phyloP scores from a whole-genome alignment of 2,797 vertebrate species.

The Pantherophis vulpinus region DNA sequence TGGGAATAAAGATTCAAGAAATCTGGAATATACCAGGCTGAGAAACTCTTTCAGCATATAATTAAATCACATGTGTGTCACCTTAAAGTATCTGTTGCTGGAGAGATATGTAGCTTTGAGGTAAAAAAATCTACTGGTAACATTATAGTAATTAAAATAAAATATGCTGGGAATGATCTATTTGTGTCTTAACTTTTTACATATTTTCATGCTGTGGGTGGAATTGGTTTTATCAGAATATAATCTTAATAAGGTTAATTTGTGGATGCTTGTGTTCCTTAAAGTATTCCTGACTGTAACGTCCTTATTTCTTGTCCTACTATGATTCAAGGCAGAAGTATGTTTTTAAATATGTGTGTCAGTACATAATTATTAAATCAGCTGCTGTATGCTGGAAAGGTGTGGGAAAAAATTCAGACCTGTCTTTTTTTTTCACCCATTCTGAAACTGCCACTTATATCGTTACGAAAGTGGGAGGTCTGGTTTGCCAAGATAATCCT shows the following conservation, averaged over 20 bases:
- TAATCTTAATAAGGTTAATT: slow-evolving; percentile 72
- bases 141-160: slow-evolving; percentile 5
- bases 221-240: slow-evolving; percentile 51
- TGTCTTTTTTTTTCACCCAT: slow-evolving; percentile 32
- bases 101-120: not conserved
- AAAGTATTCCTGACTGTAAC: slow-evolving; percentile 62
- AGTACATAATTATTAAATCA: slow-evolving; percentile 65
- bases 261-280: slow-evolving; percentile 60
- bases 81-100: not conserved
- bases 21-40: not conserved
- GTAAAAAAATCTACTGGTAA: rapidly evolving
- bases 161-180: not conserved
- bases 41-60: not conserved
- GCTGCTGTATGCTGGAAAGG: slow-evolving; percentile 58
- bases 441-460: slow-evolving; percentile 49
- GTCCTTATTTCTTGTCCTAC: slow-evolving; percentile 60
- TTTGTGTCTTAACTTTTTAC: slow-evolving; percentile 33
- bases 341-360: slow-evolving; percentile 64
- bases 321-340: slow-evolving; percentile 68
- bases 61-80: slow-evolving; percentile 7
- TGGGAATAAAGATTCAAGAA: not conserved
- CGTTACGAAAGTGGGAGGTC: slow-evolving; percentile 64
- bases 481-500: slow-evolving; percentile 74
- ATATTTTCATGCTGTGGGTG: slow-evolving; percentile 30
- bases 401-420: slow-evolving; percentile 58